Conservation (phyloP, 2,797 vertebrate genomes). For the Lagocephalus sceleratus region DNA sequence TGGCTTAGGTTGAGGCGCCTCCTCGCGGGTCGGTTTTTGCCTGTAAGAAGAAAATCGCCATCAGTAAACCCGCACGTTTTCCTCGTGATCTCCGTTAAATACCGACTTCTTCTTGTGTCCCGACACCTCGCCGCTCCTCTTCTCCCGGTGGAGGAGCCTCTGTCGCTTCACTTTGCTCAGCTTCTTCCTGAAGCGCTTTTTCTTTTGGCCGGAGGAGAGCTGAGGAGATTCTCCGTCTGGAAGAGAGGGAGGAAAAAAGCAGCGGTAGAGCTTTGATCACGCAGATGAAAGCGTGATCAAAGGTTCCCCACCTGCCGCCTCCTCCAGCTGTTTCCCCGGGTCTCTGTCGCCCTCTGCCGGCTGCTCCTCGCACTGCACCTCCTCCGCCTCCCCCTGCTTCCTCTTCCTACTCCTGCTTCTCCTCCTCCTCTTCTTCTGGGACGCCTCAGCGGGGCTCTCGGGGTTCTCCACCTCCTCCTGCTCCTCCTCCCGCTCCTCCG, state of each 20-base stretch:
- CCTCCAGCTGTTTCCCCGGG: slow-evolving; percentile 7
- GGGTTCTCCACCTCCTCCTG: neutral
- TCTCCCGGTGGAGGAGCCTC: slow-evolving; percentile 1
- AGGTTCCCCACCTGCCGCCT: slow-evolving; percentile 19
- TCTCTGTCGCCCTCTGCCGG: slow-evolving; percentile 43
- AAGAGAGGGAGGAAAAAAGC: neutral
- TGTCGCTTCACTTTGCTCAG: slow-evolving; percentile 30
- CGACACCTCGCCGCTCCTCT: neutral
- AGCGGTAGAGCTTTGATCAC: neutral
- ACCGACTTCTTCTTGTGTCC: slow-evolving; percentile 40
- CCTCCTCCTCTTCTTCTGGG: slow-evolving; percentile 16
- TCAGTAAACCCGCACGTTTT: neutral
- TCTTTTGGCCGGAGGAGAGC: slow-evolving; percentile 34
- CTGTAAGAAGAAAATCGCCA: slow-evolving; percentile 15
- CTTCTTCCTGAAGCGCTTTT: slow-evolving; percentile 26
- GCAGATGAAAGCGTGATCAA: neutral
- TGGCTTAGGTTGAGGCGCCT: slow-evolving; percentile 11
- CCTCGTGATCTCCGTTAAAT: neutral
- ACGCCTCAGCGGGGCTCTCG: neutral
- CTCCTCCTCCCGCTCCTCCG: slow-evolving; percentile 13
- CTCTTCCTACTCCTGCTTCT: slow-evolving; percentile 17
- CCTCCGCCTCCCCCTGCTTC: neutral
- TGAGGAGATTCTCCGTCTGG: slow-evolving; percentile 4
- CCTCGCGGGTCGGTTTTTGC: slow-evolving; percentile 12
- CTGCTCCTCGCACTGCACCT: slow-evolving; percentile 23